Evolutionary conservation across 2,113 vertebrate species (phyloP), one percentile per base, ranked within the genome.

Genomic region (Charina bottae): DNA sequence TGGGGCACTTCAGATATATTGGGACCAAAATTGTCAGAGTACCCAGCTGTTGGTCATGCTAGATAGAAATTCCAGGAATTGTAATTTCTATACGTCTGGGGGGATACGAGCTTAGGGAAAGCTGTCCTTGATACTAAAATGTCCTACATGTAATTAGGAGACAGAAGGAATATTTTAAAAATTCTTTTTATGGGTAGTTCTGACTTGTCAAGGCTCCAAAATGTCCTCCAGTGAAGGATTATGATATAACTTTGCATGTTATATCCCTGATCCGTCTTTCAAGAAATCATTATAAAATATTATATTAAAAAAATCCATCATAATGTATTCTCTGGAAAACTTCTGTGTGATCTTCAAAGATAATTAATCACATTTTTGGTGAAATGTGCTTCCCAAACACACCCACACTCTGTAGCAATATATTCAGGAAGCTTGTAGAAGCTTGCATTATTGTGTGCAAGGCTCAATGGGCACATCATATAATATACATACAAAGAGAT

Each of bases 251-350:
- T 87, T 6, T 54, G 83, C 59, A 59, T 11, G 88, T 7, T 28
- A 94, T 94, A 91, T 88, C 62, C 26, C 55, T 53, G 62, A 62
- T 28, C 64, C 21, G 11, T 12, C 4, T 53, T 91, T 24, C 84
- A 85, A 94, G 88, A 93, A 95, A 93, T 89, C 90, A 92, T 28
- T 19, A 93, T 53, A 83, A 62, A 85, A 62, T 72, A 91, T 85
- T 87, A 94, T 42, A 1, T 78, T 42, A 21, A 95, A 93, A 93
- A 90, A 0, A 93, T 93, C 90, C 91, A 49, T 87, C 58, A 64
- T 92, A 85, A 62, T 4, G 0, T 95, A 94, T 94, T 94, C 83
- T 64, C 86, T 90, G 37, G 4, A 62, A 93, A 85, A 94, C 91
- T 93, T 94, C 56, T 46, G 23, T 78, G 28, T 49, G 56, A 90